Percentiles rank a stretch among this genome's conserved stretches.
Conservation (phyloP, 2,888 invertebrate species). For the Ellobium chinense region DNA sequence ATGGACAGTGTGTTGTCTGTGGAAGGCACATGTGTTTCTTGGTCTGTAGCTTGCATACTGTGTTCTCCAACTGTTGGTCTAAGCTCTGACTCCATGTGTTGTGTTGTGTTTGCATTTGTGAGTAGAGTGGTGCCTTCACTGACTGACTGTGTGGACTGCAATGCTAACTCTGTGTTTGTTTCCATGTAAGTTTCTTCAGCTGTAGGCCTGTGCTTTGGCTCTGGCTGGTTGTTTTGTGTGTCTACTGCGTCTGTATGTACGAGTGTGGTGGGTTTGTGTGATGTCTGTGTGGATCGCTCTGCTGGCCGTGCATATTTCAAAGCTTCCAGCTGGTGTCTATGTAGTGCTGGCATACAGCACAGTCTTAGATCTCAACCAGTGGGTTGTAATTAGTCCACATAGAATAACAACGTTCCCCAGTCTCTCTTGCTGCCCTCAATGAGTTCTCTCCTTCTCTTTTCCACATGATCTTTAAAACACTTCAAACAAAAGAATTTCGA, state of each 20-base stretch:
- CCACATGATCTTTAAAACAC: neutral
- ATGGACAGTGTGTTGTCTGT: neutral
- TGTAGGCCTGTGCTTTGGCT: too few relatives aligned
- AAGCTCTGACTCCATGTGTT: neutral
- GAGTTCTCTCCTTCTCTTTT: neutral
- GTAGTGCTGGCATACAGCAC: too few relatives aligned
- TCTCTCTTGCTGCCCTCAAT: neutral
- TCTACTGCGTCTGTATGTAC: neutral
- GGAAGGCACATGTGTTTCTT: neutral
- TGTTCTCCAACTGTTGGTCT: neutral
- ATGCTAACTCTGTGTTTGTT: too few relatives aligned
- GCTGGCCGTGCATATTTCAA: too few relatives aligned
- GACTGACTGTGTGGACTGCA: neutral
- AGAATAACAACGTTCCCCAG: neutral
- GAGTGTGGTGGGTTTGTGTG: neutral
- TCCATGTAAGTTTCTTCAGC: too few relatives aligned
- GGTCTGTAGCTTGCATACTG: too few relatives aligned
- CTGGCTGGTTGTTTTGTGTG: neutral
- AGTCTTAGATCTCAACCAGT: too few relatives aligned
- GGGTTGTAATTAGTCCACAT: neutral
- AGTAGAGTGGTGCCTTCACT: neutral
- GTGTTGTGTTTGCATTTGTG: neutral
- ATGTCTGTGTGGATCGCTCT: too few relatives aligned
- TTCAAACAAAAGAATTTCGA: neutral
- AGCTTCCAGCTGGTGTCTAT: too few relatives aligned